Evolutionary conservation across 2,113 vertebrate species (phyloP).

Genomic region (Xenus cinereus): DNA sequence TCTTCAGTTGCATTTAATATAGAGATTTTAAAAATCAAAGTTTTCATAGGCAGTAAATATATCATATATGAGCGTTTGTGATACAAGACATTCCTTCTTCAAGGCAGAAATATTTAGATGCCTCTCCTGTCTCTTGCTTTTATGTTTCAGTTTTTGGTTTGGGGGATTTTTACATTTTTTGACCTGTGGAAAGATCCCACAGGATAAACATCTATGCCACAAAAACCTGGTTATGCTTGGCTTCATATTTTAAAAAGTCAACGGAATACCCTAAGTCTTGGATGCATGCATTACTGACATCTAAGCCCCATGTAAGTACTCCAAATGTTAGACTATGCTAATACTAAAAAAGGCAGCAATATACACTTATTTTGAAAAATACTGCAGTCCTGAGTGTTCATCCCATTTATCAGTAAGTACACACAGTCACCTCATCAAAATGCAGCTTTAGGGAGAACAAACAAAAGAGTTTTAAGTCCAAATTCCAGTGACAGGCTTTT

Average conservation of each 20-base stretch:
- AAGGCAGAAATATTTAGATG: constrained; percentile 20
- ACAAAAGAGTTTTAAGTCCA: neutral
- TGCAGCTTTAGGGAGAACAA: neutral
- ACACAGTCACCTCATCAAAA: neutral
- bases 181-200: neutral
- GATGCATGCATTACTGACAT: neutral
- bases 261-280: neutral
- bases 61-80: neutral
- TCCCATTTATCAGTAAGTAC: neutral
- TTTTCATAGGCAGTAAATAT: neutral
- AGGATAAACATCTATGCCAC: neutral
- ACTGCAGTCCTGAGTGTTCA: neutral
- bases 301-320: neutral
- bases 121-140: neutral
- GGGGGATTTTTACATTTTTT: neutral
- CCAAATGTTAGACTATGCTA: neutral
- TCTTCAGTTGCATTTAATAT: neutral
- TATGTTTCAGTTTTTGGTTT: neutral
- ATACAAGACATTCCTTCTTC: neutral
- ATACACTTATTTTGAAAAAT: neutral
- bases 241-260: constrained; percentile 2
- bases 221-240: neutral
- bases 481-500: neutral
- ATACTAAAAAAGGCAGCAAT: neutral
- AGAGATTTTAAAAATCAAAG: neutral